Base-by-base conservation (phyloP, 2,888 invertebrate genomes). In the Ceramica pisi region DNA sequence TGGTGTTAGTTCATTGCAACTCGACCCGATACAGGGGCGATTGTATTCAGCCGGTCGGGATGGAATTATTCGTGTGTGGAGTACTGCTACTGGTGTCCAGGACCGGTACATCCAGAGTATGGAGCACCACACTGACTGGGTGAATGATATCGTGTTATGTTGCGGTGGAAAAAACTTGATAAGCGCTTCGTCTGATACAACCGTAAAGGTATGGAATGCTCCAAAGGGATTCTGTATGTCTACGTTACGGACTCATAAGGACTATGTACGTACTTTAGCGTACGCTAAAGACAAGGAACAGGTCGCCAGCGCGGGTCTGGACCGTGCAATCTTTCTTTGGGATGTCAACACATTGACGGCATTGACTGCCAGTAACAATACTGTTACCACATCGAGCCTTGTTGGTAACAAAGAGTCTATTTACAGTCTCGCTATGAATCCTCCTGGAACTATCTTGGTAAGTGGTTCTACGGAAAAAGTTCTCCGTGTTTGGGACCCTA, bases 51-150 rank as follows among this genome's bases (percentile, higher is more conserved):
- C 99, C 83, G 99, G 99, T 64, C 97, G 99, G 75, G 99, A 99
- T 96, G 99, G 99, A 67, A 99, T 99, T 89, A 99, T 99, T 87
- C 97, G 99, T 90, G 99, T 98, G 88, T 99, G 98, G 98, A 98
- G 98, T 92, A 97, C 97, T 14, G 96, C 95, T 31, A 92, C 94
- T 60, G 97, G 97, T 55, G 92, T 96, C 48, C 97, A 96, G 85
- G 96, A 96, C 77, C 90, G 95, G 66, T 99, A 99, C 91, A 97
- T 99, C 76, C 98, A 99, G 90, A 99, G 99, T 44, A 99, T 99
- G 99, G 99, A 99, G 92, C 99, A 99, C 94, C 99, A 99, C 92
- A 99, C 99, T 4, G 99, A 99, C 94, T 99, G 99, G 99, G 99
- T 99, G 62, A 99, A 99, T 94, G 99, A 99, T 94, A 99, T 99